phyloP scores from a whole-genome alignment of 2,888 invertebrate genomes.

The Tineola bisselliella region DNA sequence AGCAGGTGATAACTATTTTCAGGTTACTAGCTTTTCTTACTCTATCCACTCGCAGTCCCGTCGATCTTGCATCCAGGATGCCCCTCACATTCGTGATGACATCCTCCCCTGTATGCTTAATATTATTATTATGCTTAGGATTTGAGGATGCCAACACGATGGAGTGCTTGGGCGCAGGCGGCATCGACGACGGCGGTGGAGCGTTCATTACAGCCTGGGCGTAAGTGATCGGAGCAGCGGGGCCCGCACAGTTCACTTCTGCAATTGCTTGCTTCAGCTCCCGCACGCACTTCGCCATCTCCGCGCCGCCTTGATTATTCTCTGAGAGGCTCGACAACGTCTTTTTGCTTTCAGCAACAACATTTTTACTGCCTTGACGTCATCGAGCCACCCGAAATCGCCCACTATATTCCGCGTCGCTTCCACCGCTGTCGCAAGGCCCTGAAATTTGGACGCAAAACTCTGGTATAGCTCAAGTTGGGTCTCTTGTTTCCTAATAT shows the following conservation, averaged over 20 bases:
- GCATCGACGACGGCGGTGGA: neutral
- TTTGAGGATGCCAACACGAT: conserved; percentile 10
- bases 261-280: neutral
- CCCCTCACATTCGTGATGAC: conserved; percentile 4
- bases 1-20: conserved; percentile 18
- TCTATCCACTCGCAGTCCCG: conserved; percentile 16
- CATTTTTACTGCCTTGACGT: too few relatives aligned
- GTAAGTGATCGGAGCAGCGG: neutral
- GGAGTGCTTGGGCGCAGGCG: conserved; percentile 3
- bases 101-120: neutral
- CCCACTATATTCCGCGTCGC: neutral
- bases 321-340: too few relatives aligned
- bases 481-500: too few relatives aligned
- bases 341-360: too few relatives aligned
- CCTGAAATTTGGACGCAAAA: too few relatives aligned
- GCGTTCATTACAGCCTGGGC: neutral
- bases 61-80: conserved; percentile 17
- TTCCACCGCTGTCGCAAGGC: too few relatives aligned
- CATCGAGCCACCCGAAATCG: too few relatives aligned
- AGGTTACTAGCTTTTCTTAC: conserved; percentile 17
- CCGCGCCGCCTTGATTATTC: too few relatives aligned
- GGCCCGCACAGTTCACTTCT: neutral
- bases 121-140: neutral
- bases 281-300: neutral
- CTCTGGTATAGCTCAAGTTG: too few relatives aligned